phyloP scores from a whole-genome alignment of 2,113 vertebrate genomes.

The Neolamprologus sp. region DNA sequence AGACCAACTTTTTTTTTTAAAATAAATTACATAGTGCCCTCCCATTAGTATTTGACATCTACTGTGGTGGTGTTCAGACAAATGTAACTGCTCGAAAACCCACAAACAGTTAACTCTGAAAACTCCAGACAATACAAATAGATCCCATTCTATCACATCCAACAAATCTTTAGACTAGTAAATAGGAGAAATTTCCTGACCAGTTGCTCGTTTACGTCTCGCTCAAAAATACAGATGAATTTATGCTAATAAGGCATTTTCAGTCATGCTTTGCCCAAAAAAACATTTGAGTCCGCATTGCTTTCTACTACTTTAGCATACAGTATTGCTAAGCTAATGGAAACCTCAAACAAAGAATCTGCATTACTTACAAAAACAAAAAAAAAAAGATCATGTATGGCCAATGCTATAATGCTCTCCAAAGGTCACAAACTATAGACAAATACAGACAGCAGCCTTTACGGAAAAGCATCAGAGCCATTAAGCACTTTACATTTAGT shows the following conservation, averaged over 20 bases:
- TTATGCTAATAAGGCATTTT: not conserved
- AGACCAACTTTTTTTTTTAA: accelerated
- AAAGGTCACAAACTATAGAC: not conserved
- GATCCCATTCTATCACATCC: not conserved
- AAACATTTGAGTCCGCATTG: not conserved
- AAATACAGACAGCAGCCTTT: not conserved
- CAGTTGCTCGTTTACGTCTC: not conserved
- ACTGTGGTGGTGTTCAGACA: not conserved
- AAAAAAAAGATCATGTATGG: not conserved
- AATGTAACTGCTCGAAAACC: not conserved
- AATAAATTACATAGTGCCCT: not conserved
- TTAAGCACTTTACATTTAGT: not conserved
- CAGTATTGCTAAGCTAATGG: not conserved
- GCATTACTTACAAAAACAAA: not conserved
- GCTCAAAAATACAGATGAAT: not conserved
- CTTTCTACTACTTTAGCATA: not conserved
- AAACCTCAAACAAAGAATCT: not conserved
- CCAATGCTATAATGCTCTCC: not conserved
- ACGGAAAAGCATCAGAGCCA: not conserved
- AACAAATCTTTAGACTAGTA: not conserved
- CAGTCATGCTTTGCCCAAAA: not conserved
- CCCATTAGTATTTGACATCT: not conserved
- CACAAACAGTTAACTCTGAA: not conserved
- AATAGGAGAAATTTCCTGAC: not conserved
- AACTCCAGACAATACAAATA: not conserved